Conservation (phyloP, 2,888 invertebrate genomes). For the Pammene fasciana region DNA sequence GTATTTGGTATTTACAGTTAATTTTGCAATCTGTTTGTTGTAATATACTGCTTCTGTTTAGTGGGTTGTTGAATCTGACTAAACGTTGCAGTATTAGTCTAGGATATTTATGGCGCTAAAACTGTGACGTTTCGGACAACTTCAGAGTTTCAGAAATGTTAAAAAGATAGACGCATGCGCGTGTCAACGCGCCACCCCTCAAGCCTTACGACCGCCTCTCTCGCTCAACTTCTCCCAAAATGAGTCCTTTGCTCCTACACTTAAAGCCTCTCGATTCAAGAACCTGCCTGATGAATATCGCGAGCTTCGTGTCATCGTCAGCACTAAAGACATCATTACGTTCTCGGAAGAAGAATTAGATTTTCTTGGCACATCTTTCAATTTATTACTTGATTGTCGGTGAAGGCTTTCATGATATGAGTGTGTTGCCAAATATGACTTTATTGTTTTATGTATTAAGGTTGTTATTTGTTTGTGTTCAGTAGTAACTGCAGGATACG, state of each 20-base stretch:
- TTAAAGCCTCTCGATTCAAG: slow-evolving; percentile 60
- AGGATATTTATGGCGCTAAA: slow-evolving; percentile 13
- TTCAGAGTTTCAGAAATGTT: slow-evolving; percentile 70
- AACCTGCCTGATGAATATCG: slow-evolving; percentile 65
- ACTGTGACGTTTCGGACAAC: slow-evolving; percentile 55
- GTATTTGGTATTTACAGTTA: not conserved
- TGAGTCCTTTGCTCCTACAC: slow-evolving; percentile 67
- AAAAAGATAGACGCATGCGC: slow-evolving; percentile 79
- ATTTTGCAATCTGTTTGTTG: not conserved
- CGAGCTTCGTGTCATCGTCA: slow-evolving; percentile 68
- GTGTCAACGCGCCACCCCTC: slow-evolving; percentile 80
- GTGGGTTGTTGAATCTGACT: not conserved
- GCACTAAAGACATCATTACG: slow-evolving; percentile 80
- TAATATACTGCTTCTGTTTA: not conserved
- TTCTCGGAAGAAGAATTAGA: slow-evolving; percentile 76
- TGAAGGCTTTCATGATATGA: slow-evolving; percentile 43
- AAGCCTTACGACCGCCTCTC: slow-evolving; percentile 81
- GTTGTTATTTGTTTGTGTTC: slow-evolving; percentile 53
- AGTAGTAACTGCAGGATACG: slow-evolving; percentile 55
- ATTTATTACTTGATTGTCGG: slow-evolving; percentile 59
- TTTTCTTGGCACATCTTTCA: slow-evolving; percentile 69
- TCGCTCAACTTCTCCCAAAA: slow-evolving; percentile 63
- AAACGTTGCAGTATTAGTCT: not conserved
- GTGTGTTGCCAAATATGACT: slow-evolving; percentile 50
- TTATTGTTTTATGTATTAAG: slow-evolving; percentile 49